A percentile compares a stretch with the other conserved stretches of the same genome.
These are phyloP conservation scores for Lamellibrachia satsuma DNA, from an alignment of 2,888 invertebrate species.

Conservation along the genomic window DNA sequence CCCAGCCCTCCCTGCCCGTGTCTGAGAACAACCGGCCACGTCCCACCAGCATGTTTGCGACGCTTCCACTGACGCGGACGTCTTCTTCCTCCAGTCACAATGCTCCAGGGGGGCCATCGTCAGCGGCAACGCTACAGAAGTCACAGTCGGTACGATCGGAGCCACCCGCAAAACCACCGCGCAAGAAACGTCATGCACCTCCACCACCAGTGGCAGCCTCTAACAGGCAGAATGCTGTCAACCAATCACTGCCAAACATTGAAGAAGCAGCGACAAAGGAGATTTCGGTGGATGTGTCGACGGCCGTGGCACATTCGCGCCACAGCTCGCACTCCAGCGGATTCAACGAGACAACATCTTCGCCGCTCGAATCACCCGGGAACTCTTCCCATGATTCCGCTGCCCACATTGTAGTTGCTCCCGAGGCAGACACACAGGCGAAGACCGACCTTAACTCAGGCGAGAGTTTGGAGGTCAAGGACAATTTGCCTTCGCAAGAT, in stretches of 20 bases:
- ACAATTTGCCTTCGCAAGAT: neutral
- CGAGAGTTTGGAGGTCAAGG: neutral
- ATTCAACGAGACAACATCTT: slow-evolving; percentile 1
- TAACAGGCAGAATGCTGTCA: slow-evolving; percentile 14
- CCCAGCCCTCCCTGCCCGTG: neutral
- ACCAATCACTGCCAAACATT: slow-evolving; percentile 28
- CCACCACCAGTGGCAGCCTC: slow-evolving; percentile 54
- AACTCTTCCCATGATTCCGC: slow-evolving; percentile 6
- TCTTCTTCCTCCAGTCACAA: neutral
- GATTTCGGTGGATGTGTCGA: neutral
- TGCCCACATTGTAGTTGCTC: neutral
- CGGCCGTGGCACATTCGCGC: neutral
- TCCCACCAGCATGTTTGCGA: neutral
- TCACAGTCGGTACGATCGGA: slow-evolving; percentile 26
- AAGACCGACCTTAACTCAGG: neutral
- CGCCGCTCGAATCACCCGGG: neutral
- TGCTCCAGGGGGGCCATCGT: slow-evolving; percentile 44
- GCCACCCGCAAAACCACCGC: slow-evolving; percentile 45
- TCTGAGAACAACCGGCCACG: neutral
- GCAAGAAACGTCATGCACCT: slow-evolving; percentile 63
- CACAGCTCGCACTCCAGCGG: slow-evolving; percentile 24
- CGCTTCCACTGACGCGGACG: neutral
- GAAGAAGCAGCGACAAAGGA: neutral
- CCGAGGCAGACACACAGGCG: neutral
- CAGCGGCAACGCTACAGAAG: slow-evolving; percentile 58